These are phyloP conservation scores for Neodiprion fabricii DNA, from an alignment of 1,140 invertebrate species.

Conservation along the genomic window DNA sequence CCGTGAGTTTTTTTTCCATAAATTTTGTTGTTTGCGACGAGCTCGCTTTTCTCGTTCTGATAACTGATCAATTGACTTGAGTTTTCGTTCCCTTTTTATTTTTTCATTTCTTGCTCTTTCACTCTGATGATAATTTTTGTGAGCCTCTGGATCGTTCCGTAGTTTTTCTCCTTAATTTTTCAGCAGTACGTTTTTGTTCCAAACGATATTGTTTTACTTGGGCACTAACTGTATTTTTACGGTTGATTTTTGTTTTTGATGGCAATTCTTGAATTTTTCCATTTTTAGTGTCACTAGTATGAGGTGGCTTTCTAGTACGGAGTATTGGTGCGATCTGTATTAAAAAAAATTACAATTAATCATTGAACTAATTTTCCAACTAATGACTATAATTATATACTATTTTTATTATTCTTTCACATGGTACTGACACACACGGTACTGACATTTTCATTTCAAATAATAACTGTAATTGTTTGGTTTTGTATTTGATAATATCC, in stretches of 20 bases:
- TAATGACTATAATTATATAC: too few species aligned
- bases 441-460: neutral
- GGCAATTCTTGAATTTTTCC: conserved; percentile 20
- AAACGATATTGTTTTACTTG: neutral
- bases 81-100: neutral
- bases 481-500: conserved; percentile 2
- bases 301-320: too few species aligned
- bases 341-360: too few species aligned
- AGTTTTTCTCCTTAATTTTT: neutral
- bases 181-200: too few species aligned
- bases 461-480: conserved; percentile 8
- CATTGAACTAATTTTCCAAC: too few species aligned
- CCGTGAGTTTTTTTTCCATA: conserved; percentile 5
- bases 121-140: neutral
- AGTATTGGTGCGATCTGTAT: too few species aligned
- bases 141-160: conserved; percentile 6
- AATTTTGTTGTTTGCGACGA: conserved; percentile 11
- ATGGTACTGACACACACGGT: neutral
- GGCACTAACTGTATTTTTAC: neutral
- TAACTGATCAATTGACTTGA: conserved; percentile 7
- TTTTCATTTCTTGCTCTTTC: conserved; percentile 13
- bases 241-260: conserved; percentile 15
- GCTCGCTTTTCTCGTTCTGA: conserved; percentile 13
- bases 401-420: neutral
- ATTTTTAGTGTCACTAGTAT: neutral